Percentiles rank a stretch among this genome's conserved stretches.
These are phyloP conservation scores for Tigriopus californicus DNA, from an alignment of 2,888 invertebrate species.

Conservation along the genomic window DNA sequence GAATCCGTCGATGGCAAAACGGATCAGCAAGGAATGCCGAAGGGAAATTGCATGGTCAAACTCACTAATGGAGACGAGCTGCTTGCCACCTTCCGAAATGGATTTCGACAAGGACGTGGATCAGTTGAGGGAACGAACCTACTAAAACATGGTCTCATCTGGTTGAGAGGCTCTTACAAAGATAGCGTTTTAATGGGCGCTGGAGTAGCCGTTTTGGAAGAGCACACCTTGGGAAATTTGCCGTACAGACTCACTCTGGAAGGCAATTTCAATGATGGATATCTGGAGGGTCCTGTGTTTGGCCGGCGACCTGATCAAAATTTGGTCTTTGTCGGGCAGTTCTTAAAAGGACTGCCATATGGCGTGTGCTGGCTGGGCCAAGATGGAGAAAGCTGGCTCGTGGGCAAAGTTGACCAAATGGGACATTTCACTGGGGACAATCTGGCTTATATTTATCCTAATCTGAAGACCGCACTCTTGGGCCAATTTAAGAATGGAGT, in stretches of 20 bases:
- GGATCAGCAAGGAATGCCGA: background rate
- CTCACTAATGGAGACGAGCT: background rate
- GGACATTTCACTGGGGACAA: constrained; percentile 15
- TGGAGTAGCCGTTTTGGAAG: background rate
- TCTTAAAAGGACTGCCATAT: background rate
- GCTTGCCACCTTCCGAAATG: background rate
- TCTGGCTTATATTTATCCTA: constrained; percentile 17
- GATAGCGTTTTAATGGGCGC: background rate
- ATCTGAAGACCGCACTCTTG: constrained; percentile 13
- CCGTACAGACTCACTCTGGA: background rate
- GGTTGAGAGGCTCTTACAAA: background rate
- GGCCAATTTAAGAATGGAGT: constrained; percentile 15
- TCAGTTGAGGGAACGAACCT: background rate
- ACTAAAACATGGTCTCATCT: background rate
- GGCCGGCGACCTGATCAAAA: background rate
- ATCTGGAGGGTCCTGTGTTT: background rate
- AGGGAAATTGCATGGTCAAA: background rate
- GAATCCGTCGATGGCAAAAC: background rate
- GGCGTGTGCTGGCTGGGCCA: background rate
- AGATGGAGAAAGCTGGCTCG: constrained; percentile 13
- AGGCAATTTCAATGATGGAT: background rate
- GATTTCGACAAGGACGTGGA: background rate
- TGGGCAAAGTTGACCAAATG: constrained; percentile 14
- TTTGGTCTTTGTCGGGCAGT: background rate
- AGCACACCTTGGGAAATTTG: background rate